phyloP scores from a whole-genome alignment of 2,888 invertebrate species.

The Crematogaster levior region DNA sequence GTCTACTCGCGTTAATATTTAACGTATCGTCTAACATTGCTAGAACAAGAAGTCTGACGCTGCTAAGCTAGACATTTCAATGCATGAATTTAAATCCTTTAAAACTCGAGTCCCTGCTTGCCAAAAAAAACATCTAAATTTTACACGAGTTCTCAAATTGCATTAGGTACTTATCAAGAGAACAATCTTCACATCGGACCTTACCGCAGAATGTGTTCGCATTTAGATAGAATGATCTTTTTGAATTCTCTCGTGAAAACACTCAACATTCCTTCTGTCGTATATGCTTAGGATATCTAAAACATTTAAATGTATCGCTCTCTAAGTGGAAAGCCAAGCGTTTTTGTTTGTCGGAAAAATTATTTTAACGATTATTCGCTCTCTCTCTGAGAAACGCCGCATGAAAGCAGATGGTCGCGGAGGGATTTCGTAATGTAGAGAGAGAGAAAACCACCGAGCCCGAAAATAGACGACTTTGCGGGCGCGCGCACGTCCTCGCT shows the following conservation, averaged over 20 bases:
- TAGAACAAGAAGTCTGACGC: neutral
- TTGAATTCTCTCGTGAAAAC: neutral
- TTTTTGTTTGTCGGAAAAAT: neutral
- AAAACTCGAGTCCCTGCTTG: neutral
- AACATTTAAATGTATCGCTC: neutral
- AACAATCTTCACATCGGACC: neutral
- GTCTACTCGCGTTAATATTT: too few species aligned
- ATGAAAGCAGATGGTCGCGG: conserved; percentile 40
- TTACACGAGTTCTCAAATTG: neutral
- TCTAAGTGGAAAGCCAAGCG: neutral
- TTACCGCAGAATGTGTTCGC: neutral
- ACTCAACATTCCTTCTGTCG: neutral
- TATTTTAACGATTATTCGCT: conserved; percentile 17
- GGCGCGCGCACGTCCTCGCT: conserved; percentile 41
- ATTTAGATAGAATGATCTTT: neutral
- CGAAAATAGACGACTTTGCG: conserved; percentile 53
- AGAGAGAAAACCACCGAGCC: conserved; percentile 30
- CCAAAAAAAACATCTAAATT: neutral
- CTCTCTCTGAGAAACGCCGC: conserved; percentile 14
- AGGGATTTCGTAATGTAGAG: conserved; percentile 38
- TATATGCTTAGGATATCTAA: neutral
- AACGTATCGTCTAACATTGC: conserved; percentile 12
- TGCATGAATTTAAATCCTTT: neutral
- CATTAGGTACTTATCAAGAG: neutral
- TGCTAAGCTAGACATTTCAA: conserved; percentile 1